Percentiles rank a stretch among this genome's conserved stretches.
These are phyloP conservation scores for Patella pellucida DNA, from an alignment of 2,888 invertebrate species.

Conservation along the genomic window DNA sequence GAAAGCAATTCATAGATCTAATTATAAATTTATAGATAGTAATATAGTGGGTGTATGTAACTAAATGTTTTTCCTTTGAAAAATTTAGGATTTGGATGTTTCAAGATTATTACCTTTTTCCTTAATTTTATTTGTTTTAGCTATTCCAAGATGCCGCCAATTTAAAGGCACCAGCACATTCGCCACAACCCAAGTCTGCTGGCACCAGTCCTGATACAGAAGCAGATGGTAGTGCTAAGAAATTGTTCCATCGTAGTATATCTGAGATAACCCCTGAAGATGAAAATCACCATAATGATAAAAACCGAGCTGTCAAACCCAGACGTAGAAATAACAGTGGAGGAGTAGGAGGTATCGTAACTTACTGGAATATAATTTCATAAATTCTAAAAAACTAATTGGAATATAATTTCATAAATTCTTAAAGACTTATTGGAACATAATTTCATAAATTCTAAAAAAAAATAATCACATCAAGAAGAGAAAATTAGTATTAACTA, in stretches of 20 bases:
- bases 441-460: too few relatives aligned
- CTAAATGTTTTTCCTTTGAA: too few relatives aligned
- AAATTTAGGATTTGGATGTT: neutral
- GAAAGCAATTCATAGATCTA: too few relatives aligned
- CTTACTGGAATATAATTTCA: too few relatives aligned
- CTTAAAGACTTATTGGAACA: too few relatives aligned
- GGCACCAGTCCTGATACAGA: constrained; percentile 65
- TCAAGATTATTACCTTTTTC: neutral
- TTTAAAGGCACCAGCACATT: neutral
- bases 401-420: too few relatives aligned
- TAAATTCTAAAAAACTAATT: too few relatives aligned
- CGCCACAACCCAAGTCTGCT: constrained; percentile 52
- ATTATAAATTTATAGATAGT: too few relatives aligned
- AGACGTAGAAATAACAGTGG: constrained; percentile 78
- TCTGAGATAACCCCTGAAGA: constrained; percentile 66
- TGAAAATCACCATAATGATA: constrained; percentile 52
- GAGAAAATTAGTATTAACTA: too few relatives aligned
- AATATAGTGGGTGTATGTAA: too few relatives aligned
- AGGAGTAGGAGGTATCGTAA: constrained; percentile 74
- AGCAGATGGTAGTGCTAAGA: constrained; percentile 23
- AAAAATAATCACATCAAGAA: too few relatives aligned
- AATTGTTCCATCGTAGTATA: constrained; percentile 65
- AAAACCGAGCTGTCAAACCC: constrained; percentile 47
- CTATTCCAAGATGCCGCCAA: neutral
- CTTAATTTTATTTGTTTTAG: neutral